Evolutionary conservation across 53 echinoderm and acorn worm genomes (phyloP), one percentile per base, ranked within the genome.

Genomic region (Holothuria leucospilota): DNA sequence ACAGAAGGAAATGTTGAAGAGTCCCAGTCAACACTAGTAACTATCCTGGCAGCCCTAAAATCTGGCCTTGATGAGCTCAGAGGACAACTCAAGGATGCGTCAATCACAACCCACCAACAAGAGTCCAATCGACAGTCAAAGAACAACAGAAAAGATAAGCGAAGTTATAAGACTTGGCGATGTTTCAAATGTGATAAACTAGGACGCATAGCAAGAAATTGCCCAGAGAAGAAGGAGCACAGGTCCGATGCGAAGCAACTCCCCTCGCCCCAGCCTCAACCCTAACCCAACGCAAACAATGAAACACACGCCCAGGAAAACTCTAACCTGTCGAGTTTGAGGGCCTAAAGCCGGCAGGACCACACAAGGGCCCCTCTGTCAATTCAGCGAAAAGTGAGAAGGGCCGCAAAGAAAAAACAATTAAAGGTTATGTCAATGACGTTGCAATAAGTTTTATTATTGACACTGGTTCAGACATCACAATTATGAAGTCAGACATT

Each of bases 291-390:
- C 11, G 18, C 64, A 14, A 20, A 63, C 18, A 20, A 13, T 14
- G 64, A 63, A 9, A 0, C 64, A 13, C 12, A 63, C 14, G 64
- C 1, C 29, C 69, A 68, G 69, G 69, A 68, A 68, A 68, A 68
- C 69, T 68, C 69, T 7, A 68, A 23, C 2, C 69, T 68, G 69
- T 68, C 69, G 69, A 68, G 29, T 68, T 68, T 68, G 29, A 68
- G 29, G 29, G 26, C 28, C 26, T 68, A 29, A 68, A 63, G 18
- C 64, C 64, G 64, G 64, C 64, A 63, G 64, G 64, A 63, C 12
- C 14, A 63, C 64, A 63, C 14, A 13, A 63, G 64, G 64, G 64
- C 64, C 64, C 64, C 64, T 63, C 64, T 63, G 64, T 63, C 9
- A 63, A 63, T 13, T 63, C 64, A 20, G 42, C 42, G 42, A 42